These are phyloP conservation scores for Latheticus oryzae DNA, from an alignment of 2,888 invertebrate species.

Conservation along the genomic window DNA sequence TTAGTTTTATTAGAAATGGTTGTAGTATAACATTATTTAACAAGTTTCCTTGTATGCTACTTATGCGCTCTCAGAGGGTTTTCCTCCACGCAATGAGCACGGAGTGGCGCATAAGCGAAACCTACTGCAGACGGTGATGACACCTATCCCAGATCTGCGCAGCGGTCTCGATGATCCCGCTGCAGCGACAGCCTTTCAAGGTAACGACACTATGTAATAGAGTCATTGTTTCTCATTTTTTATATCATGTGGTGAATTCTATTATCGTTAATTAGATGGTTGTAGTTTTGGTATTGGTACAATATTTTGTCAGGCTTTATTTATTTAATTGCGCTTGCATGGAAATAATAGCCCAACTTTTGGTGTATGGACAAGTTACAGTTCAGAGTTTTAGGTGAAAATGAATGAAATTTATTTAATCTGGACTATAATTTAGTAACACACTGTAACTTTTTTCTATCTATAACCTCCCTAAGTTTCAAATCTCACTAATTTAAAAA, in stretches of 20 bases:
- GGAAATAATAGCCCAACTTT: too few relatives aligned
- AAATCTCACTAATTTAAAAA: too few relatives aligned
- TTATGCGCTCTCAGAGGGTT: slow-evolving; percentile 67
- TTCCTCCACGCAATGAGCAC: slow-evolving; percentile 80
- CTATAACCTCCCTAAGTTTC: too few relatives aligned
- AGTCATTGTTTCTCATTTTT: too few relatives aligned
- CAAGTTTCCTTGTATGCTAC: slow-evolving; percentile 48
- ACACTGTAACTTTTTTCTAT: too few relatives aligned
- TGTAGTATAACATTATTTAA: slow-evolving; percentile 40
- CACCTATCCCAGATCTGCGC: slow-evolving; percentile 89
- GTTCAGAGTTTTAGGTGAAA: too few relatives aligned
- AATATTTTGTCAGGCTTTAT: too few relatives aligned
- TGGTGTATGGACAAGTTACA: too few relatives aligned
- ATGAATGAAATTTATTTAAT: too few relatives aligned
- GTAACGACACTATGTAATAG: slow-evolving; percentile 57
- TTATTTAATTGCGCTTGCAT: too few relatives aligned
- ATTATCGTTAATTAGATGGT: slow-evolving; percentile 7
- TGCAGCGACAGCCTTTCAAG: slow-evolving; percentile 67
- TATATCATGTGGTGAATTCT: too few relatives aligned
- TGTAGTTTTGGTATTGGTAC: slow-evolving; percentile 4
- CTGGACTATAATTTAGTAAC: too few relatives aligned
- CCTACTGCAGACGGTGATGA: slow-evolving; percentile 85
- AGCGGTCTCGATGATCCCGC: slow-evolving; percentile 72
- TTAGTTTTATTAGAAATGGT: slow-evolving; percentile 27
- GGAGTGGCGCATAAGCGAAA: slow-evolving; percentile 88